A percentile compares a stretch with the other conserved stretches of the same genome.
Evolutionary conservation across 1,140 invertebrate species (phyloP).

Genomic region (Proctacanthus coquilletti): DNA sequence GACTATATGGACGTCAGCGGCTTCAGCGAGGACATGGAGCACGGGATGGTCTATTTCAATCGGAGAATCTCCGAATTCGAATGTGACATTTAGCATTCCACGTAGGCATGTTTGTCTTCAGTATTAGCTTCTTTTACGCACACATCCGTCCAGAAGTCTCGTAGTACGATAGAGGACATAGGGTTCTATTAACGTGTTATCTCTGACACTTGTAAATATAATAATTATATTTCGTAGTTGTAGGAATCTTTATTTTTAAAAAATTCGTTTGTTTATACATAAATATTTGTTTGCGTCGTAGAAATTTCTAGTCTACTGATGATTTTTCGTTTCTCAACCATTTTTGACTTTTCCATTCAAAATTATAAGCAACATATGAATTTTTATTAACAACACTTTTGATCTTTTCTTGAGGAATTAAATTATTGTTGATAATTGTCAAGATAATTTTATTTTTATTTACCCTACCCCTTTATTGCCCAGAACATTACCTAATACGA

Average conservation of each 20-base stretch:
- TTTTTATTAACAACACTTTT: neutral
- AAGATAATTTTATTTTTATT: too few relatives aligned
- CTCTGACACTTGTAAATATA: too few relatives aligned
- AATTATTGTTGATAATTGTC: too few relatives aligned
- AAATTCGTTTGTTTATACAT: neutral
- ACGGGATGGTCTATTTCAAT: slow-evolving; percentile 29
- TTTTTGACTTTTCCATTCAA: neutral
- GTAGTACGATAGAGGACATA: too few relatives aligned
- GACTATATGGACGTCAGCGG: slow-evolving; percentile 65
- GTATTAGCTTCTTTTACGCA: neutral
- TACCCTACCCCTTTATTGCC: too few relatives aligned
- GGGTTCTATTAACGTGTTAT: too few relatives aligned
- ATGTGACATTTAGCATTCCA: slow-evolving; percentile 40
- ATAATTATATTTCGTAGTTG: too few relatives aligned
- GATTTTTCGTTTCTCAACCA: neutral
- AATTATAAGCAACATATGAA: neutral
- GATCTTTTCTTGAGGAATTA: too few relatives aligned
- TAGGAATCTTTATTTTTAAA: neutral
- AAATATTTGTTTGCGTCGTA: neutral
- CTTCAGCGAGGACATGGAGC: slow-evolving; percentile 48
- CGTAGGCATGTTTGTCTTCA: neutral
- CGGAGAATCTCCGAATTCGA: slow-evolving; percentile 40
- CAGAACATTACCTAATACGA: too few relatives aligned
- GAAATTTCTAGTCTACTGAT: neutral
- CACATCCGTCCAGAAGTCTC: too few relatives aligned